These are phyloP conservation scores for Eidolon dupreanum DNA, from an alignment of 2,797 vertebrate species.

Conservation along the genomic window DNA sequence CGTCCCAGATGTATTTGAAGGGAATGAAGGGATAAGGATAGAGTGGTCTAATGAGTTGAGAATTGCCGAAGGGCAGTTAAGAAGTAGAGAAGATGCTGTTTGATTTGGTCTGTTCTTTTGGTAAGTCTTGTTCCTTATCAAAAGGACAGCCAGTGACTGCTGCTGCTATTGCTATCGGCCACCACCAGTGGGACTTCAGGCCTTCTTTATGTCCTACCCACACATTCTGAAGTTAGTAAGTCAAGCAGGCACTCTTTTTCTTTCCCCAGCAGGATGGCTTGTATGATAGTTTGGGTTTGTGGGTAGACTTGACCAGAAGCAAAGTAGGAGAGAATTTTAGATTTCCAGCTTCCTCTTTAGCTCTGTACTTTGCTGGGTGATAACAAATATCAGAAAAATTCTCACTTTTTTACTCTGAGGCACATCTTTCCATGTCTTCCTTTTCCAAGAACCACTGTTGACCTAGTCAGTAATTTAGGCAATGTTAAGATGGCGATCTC, in stretches of 20 bases:
- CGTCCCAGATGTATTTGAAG: not conserved
- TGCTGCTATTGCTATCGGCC: not conserved
- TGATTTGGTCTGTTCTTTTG: not conserved
- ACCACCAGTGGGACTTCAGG: not conserved
- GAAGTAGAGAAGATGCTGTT: not conserved
- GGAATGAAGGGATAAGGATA: not conserved
- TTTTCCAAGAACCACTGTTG: not conserved
- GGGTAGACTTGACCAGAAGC: not conserved
- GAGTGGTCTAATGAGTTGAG: not conserved
- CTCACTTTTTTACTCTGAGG: not conserved
- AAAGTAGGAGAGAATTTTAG: not conserved
- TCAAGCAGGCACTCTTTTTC: not conserved
- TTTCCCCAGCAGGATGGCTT: not conserved
- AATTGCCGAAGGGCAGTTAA: not conserved
- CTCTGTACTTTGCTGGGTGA: not conserved
- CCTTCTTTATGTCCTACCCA: not conserved
- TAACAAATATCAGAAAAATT: not conserved
- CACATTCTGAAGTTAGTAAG: not conserved
- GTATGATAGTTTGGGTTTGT: not conserved
- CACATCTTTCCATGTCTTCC: not conserved
- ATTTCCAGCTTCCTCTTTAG: not conserved
- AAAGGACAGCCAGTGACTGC: not conserved
- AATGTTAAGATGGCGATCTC: not conserved
- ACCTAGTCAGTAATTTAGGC: not conserved
- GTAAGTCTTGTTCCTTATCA: not conserved